These are phyloP conservation scores for Ephestia elutella DNA, from an alignment of 1,140 invertebrate genomes.

Conservation along the genomic window DNA sequence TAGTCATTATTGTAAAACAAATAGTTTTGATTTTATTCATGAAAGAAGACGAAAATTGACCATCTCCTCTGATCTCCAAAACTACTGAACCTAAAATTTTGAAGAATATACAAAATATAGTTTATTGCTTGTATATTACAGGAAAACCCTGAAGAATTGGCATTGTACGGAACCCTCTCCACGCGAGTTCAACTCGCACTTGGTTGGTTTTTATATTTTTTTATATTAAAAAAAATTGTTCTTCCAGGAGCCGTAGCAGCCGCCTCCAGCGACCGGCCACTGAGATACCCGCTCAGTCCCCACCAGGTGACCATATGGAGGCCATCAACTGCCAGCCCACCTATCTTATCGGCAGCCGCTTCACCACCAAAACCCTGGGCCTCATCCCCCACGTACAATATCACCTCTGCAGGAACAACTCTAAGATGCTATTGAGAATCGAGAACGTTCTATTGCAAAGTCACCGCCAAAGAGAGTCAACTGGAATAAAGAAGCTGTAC, in stretches of 20 bases:
- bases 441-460: constrained; percentile 83
- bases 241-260: constrained; percentile 62
- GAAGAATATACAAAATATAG: too few species aligned
- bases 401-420: constrained; percentile 48
- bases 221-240: too few species aligned
- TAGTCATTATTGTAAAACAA: too few species aligned
- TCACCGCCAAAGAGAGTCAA: constrained; percentile 85
- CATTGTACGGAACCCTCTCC: too few species aligned
- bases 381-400: constrained; percentile 52
- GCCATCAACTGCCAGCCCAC: constrained; percentile 38
- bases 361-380: constrained; percentile 49
- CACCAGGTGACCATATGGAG: constrained; percentile 51
- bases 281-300: constrained; percentile 10
- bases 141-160: too few species aligned
- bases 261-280: constrained; percentile 23
- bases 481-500: constrained; percentile 88
- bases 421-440: constrained; percentile 78
- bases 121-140: too few species aligned
- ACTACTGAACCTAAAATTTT: too few species aligned
- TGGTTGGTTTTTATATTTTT: too few species aligned
- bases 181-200: too few species aligned
- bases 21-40: too few species aligned
- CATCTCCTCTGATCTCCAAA: too few species aligned
- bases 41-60: too few species aligned
- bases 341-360: constrained; percentile 54